These are phyloP conservation scores for pig (Sus scrofa) DNA, from an alignment of 2,113 vertebrate genomes.

Conservation along the genomic window DNA sequence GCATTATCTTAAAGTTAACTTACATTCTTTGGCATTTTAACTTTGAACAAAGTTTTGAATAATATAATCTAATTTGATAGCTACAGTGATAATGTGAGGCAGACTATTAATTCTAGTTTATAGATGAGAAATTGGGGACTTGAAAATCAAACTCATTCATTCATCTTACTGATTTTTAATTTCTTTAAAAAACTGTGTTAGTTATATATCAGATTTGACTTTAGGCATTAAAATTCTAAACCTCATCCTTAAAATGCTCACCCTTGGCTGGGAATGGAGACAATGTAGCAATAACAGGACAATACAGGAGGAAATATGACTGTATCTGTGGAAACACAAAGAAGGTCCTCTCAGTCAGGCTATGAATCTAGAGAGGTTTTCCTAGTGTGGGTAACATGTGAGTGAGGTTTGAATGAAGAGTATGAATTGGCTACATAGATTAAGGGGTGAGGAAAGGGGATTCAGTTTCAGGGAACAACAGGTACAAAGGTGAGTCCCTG, in stretches of 20 bases:
- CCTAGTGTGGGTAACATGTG: neutral
- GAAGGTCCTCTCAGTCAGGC: neutral
- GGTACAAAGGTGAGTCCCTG: neutral
- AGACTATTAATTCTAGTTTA: constrained; percentile 1
- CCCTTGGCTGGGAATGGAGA: neutral
- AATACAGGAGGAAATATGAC: neutral
- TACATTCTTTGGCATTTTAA: neutral
- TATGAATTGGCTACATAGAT: neutral
- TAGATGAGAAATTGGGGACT: neutral
- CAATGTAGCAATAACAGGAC: neutral
- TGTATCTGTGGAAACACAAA: neutral
- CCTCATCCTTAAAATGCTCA: neutral
- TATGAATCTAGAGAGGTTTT: neutral
- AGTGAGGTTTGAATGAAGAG: neutral
- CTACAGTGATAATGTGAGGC: neutral
- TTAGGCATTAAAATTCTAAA: neutral
- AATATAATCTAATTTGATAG: neutral
- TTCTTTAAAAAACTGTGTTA: neutral
- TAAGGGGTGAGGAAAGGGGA: neutral
- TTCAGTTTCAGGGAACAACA: neutral
- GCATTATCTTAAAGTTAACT: neutral
- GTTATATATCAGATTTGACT: neutral
- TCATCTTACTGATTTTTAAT: neutral
- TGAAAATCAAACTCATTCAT: neutral
- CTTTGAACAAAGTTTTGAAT: neutral